Evolutionary conservation across 2,113 vertebrate species (phyloP).

Genomic region (Sphyrna mokarran): DNA sequence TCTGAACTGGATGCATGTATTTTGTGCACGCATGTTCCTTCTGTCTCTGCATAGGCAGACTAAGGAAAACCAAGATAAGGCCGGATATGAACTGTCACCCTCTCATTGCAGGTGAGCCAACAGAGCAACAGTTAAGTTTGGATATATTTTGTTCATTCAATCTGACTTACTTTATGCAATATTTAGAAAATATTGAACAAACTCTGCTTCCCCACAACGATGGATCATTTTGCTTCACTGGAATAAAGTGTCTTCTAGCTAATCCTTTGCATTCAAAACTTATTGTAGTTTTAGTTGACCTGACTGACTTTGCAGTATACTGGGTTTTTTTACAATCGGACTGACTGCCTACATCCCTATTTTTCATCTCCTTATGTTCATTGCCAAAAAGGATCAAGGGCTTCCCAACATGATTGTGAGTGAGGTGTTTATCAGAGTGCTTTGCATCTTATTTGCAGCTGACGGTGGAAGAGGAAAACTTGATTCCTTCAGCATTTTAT

Average conservation of each 20-base stretch:
- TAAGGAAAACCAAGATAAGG: not conserved
- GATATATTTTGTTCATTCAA: not conserved
- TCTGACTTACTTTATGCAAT: not conserved
- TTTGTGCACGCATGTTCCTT: not conserved
- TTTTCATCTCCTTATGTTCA: not conserved
- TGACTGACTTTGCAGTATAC: not conserved
- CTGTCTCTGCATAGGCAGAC: not conserved
- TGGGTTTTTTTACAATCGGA: not conserved
- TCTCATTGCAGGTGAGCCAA: not conserved
- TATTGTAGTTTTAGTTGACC: not conserved
- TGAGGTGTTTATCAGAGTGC: not conserved
- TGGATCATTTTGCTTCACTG: not conserved
- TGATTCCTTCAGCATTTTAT: not conserved
- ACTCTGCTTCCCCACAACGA: not conserved
- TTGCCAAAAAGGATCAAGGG: not conserved
- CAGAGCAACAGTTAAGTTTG: not conserved
- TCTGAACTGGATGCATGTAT: not conserved
- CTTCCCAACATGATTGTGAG: not conserved
- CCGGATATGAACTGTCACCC: not conserved
- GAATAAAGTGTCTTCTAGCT: not conserved
- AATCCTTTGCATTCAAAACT: not conserved
- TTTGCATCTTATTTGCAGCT: not conserved
- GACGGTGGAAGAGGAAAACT: not conserved
- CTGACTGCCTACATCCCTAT: not conserved
- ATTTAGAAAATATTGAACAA: not conserved